These are phyloP conservation scores for Syrphus vitripennis DNA, from an alignment of 2,888 invertebrate genomes.

Conservation along the genomic window DNA sequence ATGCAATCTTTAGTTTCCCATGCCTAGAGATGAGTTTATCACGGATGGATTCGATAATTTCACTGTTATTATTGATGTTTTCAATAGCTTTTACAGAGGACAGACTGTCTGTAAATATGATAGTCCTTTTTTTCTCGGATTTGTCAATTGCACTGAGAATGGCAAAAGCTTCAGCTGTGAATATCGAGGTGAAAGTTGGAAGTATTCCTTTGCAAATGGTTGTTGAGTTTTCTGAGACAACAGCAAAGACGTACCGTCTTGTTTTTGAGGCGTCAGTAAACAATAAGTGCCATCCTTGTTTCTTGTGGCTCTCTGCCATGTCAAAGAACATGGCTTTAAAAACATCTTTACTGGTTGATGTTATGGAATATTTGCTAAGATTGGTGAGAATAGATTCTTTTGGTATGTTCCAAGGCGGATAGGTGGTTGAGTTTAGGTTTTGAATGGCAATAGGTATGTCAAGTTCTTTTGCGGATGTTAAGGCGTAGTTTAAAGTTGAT, in stretches of 20 bases:
- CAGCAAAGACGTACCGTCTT: constrained; percentile 38
- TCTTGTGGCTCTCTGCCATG: background rate
- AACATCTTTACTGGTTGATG: background rate
- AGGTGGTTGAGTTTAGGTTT: background rate
- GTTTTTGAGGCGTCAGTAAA: constrained; percentile 45
- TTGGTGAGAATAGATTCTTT: background rate
- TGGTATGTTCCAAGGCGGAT: background rate
- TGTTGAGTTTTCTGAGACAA: constrained; percentile 14
- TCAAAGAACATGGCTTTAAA: constrained; percentile 6
- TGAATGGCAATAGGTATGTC: background rate
- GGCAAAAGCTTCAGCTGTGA: constrained; percentile 46
- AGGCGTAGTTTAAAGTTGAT: background rate
- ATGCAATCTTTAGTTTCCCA: background rate
- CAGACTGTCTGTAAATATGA: constrained; percentile 35
- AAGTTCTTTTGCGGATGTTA: background rate
- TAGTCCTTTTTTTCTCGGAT: constrained; percentile 9
- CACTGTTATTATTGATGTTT: constrained; percentile 13
- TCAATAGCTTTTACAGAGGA: constrained; percentile 18
- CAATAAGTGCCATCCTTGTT: constrained; percentile 15
- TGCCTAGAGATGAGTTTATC: background rate
- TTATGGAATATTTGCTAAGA: background rate
- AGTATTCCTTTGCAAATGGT: constrained; percentile 12
- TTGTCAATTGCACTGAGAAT: constrained; percentile 17
- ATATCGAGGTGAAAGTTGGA: constrained; percentile 37
- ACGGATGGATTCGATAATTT: constrained; percentile 6